Base-by-base conservation (phyloP, 2,113 vertebrate genomes). In the Glaucomys volans region DNA sequence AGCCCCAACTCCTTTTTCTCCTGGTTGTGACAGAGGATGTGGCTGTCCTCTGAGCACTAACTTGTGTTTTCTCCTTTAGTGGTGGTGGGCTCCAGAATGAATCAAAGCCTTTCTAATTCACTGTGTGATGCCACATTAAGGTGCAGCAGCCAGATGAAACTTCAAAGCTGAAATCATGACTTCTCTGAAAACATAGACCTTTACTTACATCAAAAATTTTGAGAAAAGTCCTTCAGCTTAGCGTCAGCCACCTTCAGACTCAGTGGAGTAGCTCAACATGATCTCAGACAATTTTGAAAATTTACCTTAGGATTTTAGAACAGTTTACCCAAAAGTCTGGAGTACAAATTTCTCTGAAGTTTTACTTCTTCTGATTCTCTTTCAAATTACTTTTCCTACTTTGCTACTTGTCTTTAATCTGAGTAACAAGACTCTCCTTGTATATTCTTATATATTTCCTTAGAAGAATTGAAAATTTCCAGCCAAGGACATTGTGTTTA, bases 401-500 rank as follows among this genome's bases (percentile, higher is more conserved):
- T 90, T 71, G 66, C 42, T 26, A 82, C 22, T 75, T 74, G 42
- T 80, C 30, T 90, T 64, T 64, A 26, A n/a, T 81, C 37, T 69
- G 42, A 85, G 47, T 32, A 59, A 47, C 35, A 44, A 47, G 64
- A 47, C 32, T 77, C 8, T 94, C 32, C 32, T 80, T 87, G 4
- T 37, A 54, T 50, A 50, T 30, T 24, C 75, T 92, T 64, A 72
- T 64, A 14, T 57, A 42, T 85, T 92, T 95, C 81, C 86, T 92
- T 83, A 66, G 37, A 66, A 52, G 28, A 77, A 62, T 35, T 76
- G 90, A 84, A 67, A 84, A 95, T 93, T 98, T 94, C 75, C 42
- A 95, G 44, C 85, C 87, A 98, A 98, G 97, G 97, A 96, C 96
- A 92, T 44, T 75, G 81, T 97, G 81, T 83, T 82, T 97, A 91